These are phyloP conservation scores for Clamator glandarius DNA, from an alignment of 2,797 vertebrate genomes.

Conservation along the genomic window DNA sequence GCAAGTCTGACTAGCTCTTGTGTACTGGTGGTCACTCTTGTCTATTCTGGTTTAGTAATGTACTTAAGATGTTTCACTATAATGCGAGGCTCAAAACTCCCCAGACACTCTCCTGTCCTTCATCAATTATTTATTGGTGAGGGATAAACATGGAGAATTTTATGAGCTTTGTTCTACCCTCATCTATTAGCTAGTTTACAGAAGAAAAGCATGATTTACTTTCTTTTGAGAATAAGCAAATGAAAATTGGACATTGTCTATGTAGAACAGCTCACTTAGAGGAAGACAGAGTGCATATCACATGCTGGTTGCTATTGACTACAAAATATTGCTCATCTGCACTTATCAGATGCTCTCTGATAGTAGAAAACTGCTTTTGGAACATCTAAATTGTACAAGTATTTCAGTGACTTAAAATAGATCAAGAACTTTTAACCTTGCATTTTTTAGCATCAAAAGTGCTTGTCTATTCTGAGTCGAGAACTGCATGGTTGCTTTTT, in stretches of 20 bases:
- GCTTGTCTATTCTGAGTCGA: background rate
- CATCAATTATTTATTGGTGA: background rate
- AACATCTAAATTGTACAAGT: background rate
- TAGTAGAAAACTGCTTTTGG: background rate
- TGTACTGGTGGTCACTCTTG: background rate
- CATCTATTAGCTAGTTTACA: background rate
- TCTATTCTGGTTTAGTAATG: background rate
- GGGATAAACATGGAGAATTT: background rate
- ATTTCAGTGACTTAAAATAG: constrained; percentile 9
- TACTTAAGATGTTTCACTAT: background rate
- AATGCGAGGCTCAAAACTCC: rapidly evolving
- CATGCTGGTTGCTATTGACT: constrained; percentile 51
- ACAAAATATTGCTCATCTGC: constrained; percentile 41
- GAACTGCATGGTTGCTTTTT: background rate
- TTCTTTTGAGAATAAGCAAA: constrained; percentile 5
- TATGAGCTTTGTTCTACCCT: background rate
- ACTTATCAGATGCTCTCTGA: background rate
- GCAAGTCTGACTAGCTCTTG: background rate
- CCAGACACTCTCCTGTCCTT: background rate
- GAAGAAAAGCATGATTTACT: background rate
- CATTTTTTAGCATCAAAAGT: background rate
- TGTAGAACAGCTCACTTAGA: background rate
- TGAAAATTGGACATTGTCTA: background rate
- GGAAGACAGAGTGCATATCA: background rate
- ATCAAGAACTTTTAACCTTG: background rate